Evolutionary conservation across 2,113 vertebrate genomes (phyloP).

Genomic region (Colossoma macropomum): DNA sequence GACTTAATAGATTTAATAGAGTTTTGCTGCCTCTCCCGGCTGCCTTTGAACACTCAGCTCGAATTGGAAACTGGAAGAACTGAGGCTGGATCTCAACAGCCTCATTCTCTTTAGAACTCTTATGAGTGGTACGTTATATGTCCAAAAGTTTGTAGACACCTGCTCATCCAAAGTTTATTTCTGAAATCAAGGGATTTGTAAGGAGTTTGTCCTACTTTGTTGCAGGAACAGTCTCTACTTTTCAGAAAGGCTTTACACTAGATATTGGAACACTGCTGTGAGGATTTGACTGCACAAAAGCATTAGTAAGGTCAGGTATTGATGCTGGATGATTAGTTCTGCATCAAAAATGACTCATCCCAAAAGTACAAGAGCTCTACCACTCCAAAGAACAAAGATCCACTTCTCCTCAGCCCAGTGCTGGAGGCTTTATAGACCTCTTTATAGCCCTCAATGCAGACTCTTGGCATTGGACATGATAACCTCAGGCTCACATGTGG

Average conservation of each 20-base stretch:
- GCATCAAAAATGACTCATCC: too few species aligned
- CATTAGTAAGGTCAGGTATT: not conserved
- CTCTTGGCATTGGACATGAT: not conserved
- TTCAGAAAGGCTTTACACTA: not conserved
- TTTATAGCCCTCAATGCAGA: not conserved
- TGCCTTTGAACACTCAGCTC: not conserved
- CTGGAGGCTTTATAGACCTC: too few species aligned
- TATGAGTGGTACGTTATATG: too few species aligned
- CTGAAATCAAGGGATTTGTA: not conserved
- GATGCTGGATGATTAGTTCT: too few species aligned
- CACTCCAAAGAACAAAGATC: too few species aligned
- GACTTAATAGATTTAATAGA: constrained; percentile 22
- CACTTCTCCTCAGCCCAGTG: too few species aligned
- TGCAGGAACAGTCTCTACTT: not conserved
- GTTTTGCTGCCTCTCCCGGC: constrained; percentile 17
- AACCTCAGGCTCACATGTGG: not conserved
- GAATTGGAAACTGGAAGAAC: not conserved
- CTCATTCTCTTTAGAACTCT: too few species aligned
- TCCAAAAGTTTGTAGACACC: not conserved
- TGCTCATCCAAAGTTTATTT: not conserved
- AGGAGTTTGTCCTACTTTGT: not conserved
- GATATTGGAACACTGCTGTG: not conserved
- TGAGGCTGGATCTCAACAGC: not conserved
- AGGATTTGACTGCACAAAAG: not conserved
- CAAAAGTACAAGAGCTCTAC: too few species aligned